phyloP scores from a whole-genome alignment of 2,797 vertebrate genomes.

The Malurus leucopterus region DNA sequence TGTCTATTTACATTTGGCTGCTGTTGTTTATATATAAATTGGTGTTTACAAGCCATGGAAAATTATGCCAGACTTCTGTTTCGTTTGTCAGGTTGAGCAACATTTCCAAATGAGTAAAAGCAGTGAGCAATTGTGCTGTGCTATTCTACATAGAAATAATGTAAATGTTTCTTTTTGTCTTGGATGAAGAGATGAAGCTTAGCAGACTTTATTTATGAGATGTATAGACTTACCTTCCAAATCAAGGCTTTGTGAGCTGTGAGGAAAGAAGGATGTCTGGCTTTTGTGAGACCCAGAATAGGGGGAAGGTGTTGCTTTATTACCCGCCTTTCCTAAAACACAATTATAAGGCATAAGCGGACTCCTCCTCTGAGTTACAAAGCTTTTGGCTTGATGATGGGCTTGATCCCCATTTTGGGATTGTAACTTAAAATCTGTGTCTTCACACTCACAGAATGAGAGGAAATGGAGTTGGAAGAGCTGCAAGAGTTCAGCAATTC shows the following conservation, averaged over 20 bases:
- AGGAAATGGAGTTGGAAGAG: background rate
- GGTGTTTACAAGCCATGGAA: conserved; percentile 48
- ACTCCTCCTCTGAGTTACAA: background rate
- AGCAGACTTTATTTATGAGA: background rate
- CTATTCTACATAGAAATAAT: conserved; percentile 6
- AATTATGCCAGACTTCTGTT: conserved; percentile 55
- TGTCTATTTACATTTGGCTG: conserved; percentile 52
- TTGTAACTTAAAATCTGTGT: background rate
- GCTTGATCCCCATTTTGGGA: background rate
- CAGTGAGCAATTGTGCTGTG: background rate
- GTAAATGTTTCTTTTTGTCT: conserved; percentile 32
- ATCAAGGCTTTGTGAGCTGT: background rate
- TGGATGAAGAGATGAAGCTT: conserved; percentile 1
- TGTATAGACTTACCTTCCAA: background rate
- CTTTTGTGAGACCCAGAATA: background rate
- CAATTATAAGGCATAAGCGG: background rate
- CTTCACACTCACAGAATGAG: background rate
- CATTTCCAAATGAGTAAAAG: conserved; percentile 48
- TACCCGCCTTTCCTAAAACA: background rate
- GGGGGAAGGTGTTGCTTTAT: background rate
- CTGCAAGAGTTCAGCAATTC: background rate
- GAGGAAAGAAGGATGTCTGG: background rate
- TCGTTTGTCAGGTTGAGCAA: conserved; percentile 54
- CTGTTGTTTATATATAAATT: conserved; percentile 54
- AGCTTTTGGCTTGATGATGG: background rate